These are phyloP conservation scores for Archaeoteleia sp. DNA, from an alignment of 2,888 invertebrate species.

Conservation along the genomic window DNA sequence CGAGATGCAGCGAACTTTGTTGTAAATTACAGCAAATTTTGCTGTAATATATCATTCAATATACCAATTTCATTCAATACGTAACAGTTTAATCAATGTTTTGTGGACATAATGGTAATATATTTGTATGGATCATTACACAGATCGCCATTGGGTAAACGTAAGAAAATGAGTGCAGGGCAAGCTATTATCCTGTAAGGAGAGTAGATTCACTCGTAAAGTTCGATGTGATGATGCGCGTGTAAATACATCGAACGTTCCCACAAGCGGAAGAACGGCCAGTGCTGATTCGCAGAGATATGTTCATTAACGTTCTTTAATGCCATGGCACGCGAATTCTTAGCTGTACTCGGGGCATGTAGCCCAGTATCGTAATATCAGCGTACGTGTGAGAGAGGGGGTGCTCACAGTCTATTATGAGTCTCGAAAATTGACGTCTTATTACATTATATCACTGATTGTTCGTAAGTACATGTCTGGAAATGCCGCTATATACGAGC, in stretches of 20 bases:
- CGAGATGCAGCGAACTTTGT: slow-evolving; percentile 13
- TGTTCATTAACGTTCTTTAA: slow-evolving; percentile 51
- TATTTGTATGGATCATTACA: slow-evolving; percentile 46
- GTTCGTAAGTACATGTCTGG: slow-evolving; percentile 1
- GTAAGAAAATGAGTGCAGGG: slow-evolving; percentile 43
- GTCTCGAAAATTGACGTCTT: slow-evolving; percentile 3
- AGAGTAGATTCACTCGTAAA: slow-evolving; percentile 43
- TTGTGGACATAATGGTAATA: slow-evolving; percentile 41
- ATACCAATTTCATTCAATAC: slow-evolving; percentile 46
- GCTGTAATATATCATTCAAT: slow-evolving; percentile 23
- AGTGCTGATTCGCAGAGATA: slow-evolving; percentile 38
- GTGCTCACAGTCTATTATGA: neutral
- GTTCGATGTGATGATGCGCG: slow-evolving; percentile 41
- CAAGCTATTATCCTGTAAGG: slow-evolving; percentile 37
- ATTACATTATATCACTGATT: slow-evolving; percentile 2
- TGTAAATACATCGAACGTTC: slow-evolving; percentile 43
- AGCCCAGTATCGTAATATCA: neutral
- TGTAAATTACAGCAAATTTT: slow-evolving; percentile 25
- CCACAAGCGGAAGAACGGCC: slow-evolving; percentile 41
- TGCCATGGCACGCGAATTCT: slow-evolving; percentile 38
- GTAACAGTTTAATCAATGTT: slow-evolving; percentile 50
- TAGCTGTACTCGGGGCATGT: neutral
- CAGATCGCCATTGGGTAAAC: slow-evolving; percentile 43
- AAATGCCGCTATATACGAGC: neutral
- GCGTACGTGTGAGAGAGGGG: neutral